Evolutionary conservation across 1,140 invertebrate species (phyloP).

Genomic region (Drosophila bocqueti): DNA sequence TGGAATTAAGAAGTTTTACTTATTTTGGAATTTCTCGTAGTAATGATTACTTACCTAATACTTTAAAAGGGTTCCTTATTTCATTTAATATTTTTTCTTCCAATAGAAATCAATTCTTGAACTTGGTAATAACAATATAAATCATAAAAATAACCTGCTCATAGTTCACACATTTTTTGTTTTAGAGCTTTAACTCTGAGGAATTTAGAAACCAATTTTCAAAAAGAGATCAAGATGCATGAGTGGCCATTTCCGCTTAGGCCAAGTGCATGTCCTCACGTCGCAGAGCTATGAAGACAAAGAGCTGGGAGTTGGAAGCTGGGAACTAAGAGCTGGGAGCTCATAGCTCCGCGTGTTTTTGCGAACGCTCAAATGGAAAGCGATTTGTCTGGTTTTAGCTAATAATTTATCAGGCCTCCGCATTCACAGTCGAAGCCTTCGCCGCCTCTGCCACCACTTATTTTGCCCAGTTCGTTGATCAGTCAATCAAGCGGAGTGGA

Average conservation of each 20-base stretch:
- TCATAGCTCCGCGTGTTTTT: conserved; percentile 30
- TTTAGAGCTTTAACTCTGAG: not conserved
- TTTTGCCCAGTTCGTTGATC: conserved; percentile 55
- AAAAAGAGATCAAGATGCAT: conserved; percentile 35
- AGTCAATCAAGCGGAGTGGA: conserved; percentile 66
- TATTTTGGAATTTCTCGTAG: no score
- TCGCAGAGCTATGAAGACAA: conserved; percentile 38
- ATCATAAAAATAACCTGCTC: not conserved
- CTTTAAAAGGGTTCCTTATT: no score
- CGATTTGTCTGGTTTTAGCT: conserved; percentile 83
- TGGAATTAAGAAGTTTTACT: not conserved
- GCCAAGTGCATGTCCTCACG: conserved; percentile 68
- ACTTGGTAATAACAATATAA: no score
- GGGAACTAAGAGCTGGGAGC: conserved; percentile 17
- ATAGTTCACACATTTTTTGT: not conserved
- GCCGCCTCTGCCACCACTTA: conserved; percentile 25
- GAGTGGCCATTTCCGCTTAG: conserved; percentile 42
- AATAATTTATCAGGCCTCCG: conserved; percentile 75
- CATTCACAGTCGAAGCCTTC: conserved; percentile 38
- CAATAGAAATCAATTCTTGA: no score
- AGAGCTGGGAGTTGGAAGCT: not conserved
- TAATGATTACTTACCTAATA: not conserved
- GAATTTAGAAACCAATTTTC: conserved; percentile 12
- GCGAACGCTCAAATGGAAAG: conserved; percentile 76
- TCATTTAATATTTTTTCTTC: not conserved